phyloP scores from a whole-genome alignment of 2,113 vertebrate genomes.

The Melanerpes aurifrons region DNA sequence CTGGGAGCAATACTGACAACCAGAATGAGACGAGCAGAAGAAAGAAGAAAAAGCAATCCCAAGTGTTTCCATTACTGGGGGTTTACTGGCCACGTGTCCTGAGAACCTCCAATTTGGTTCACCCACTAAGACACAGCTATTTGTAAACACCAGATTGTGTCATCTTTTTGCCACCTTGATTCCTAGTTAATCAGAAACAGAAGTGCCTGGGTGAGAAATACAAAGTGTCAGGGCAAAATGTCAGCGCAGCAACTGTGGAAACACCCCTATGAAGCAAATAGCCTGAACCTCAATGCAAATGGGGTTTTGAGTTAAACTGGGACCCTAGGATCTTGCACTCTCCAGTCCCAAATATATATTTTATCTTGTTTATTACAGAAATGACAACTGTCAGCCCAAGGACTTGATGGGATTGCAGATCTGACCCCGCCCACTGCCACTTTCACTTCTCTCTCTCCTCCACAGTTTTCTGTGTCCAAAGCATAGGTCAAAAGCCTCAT shows the following conservation, averaged over 20 bases:
- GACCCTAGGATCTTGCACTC: neutral
- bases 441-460: neutral
- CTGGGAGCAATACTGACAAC: neutral
- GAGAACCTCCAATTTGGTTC: neutral
- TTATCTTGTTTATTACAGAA: neutral
- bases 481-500: neutral
- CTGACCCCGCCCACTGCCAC: neutral
- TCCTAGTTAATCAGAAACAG: neutral
- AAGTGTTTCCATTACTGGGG: neutral
- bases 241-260: neutral
- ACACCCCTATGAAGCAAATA: rapidly evolving
- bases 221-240: neutral
- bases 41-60: rapidly evolving
- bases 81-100: neutral
- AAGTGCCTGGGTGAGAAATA: neutral
- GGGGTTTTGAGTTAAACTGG: neutral
- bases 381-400: neutral
- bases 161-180: slow-evolving; percentile 4
- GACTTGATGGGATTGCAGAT: neutral
- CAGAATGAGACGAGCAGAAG: neutral
- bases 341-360: neutral
- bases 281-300: neutral
- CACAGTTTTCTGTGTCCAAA: neutral
- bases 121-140: neutral
- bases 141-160: slow-evolving; percentile 4